phyloP scores from a whole-genome alignment of 2,888 invertebrate genomes.

The Drosophila diplacantha region DNA sequence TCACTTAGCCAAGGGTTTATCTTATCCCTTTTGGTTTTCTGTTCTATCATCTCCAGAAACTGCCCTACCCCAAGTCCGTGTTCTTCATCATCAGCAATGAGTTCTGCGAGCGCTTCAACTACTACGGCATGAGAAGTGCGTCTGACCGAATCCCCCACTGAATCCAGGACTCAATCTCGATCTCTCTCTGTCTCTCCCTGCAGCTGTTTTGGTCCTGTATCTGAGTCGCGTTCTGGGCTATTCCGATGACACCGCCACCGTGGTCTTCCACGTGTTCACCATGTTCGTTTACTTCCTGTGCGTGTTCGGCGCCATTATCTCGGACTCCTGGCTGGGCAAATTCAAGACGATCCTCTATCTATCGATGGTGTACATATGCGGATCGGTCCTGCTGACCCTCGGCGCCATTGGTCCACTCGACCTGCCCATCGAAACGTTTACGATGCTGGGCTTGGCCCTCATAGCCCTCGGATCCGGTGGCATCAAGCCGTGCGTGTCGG shows the following conservation, averaged over 20 bases:
- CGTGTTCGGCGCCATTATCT: slow-evolving; percentile 86
- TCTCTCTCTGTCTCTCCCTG: background rate
- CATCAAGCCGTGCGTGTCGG: slow-evolving; percentile 89
- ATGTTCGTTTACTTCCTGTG: slow-evolving; percentile 88
- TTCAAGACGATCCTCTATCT: slow-evolving; percentile 86
- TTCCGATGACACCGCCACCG: slow-evolving; percentile 82
- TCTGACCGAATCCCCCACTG: slow-evolving; percentile 43
- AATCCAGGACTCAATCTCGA: background rate
- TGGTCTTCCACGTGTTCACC: slow-evolving; percentile 86
- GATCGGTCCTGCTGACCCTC: slow-evolving; percentile 83
- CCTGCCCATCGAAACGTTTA: slow-evolving; percentile 79
- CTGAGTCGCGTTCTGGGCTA: slow-evolving; percentile 83
- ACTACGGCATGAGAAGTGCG: slow-evolving; percentile 95
- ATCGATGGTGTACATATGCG: slow-evolving; percentile 85
- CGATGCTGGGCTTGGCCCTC: slow-evolving; percentile 83
- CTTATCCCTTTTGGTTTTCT: background rate
- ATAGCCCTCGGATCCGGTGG: slow-evolving; percentile 89
- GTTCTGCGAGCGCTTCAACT: slow-evolving; percentile 97
- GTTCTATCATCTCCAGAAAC: slow-evolving; percentile 61
- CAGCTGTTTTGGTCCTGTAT: slow-evolving; percentile 88
- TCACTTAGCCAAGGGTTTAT: no score
- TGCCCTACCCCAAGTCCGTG: slow-evolving; percentile 85
- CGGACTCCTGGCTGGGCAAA: slow-evolving; percentile 89
- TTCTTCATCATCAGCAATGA: slow-evolving; percentile 95
- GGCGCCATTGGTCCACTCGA: slow-evolving; percentile 80